Percentiles rank a stretch among this genome's conserved stretches.
These are phyloP conservation scores for Thaleichthys pacificus DNA, from an alignment of 2,797 vertebrate species.

Conservation along the genomic window DNA sequence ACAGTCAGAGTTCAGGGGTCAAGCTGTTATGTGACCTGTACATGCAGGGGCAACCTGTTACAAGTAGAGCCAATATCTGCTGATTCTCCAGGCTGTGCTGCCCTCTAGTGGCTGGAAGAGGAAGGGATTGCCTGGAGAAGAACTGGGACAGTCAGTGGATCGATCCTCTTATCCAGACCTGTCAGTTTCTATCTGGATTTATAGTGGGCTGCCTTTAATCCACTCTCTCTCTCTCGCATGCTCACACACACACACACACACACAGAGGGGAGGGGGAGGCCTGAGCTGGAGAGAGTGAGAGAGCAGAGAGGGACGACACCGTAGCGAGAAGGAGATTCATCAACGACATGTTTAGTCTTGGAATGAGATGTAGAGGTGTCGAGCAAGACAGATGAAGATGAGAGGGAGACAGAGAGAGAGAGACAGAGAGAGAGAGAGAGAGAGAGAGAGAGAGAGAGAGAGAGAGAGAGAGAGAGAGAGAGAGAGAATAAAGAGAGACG, in stretches of 20 bases:
- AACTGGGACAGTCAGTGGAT: slow-evolving; percentile 1
- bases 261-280: no score
- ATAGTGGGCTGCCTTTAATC: slow-evolving; percentile 30
- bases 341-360: no score
- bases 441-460: no score
- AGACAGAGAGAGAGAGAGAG: background rate
- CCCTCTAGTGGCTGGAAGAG: slow-evolving; percentile 56
- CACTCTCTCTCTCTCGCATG: background rate
- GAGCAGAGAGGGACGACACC: no score
- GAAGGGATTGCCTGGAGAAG: background rate
- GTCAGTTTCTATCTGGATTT: slow-evolving; percentile 21
- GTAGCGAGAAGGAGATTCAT: no score
- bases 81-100: slow-evolving; percentile 31
- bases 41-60: no score
- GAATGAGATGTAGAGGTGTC: no score
- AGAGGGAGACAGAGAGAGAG: background rate
- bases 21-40: no score
- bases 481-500: background rate
- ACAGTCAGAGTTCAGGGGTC: no score
- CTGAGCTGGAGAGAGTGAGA: no score
- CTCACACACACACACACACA: no score
- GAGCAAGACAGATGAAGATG: no score
- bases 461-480: background rate
- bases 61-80: background rate
- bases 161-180: slow-evolving; percentile 22